phyloP scores from a whole-genome alignment of 2,888 invertebrate species.

The Mylabris sibirica region DNA sequence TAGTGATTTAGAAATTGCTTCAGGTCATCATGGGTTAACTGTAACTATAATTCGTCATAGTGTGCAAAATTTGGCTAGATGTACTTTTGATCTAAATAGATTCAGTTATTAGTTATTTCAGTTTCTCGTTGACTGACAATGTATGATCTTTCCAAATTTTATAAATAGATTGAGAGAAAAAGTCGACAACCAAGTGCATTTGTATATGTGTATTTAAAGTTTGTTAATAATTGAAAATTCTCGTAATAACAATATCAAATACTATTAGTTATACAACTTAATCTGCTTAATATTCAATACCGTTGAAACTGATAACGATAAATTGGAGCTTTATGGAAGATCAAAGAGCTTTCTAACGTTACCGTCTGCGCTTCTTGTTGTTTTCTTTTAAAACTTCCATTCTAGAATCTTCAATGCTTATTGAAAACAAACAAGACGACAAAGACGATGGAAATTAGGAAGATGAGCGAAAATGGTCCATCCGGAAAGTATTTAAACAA shows the following conservation, averaged over 20 bases:
- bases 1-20: neutral
- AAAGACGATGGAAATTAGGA: no score
- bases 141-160: slow-evolving; percentile 13
- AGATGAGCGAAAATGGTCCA: no score
- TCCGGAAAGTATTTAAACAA: no score
- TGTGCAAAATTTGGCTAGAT: neutral
- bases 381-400: neutral
- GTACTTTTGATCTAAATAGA: slow-evolving; percentile 24
- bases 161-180: neutral
- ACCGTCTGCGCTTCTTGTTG: neutral
- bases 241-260: neutral
- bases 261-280: neutral
- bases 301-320: neutral
- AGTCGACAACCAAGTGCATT: neutral
- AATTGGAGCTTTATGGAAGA: neutral
- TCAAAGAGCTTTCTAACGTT: slow-evolving; percentile 1
- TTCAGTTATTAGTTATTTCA: slow-evolving; percentile 21
- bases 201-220: neutral
- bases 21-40: neutral
- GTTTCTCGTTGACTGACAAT: slow-evolving; percentile 22
- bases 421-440: neutral
- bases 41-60: neutral
- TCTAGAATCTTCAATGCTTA: neutral
- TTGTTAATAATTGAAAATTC: neutral
- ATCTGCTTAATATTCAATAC: neutral